Percentiles rank a stretch among this genome's conserved stretches.
Conservation (phyloP, 2,888 invertebrate genomes). For the Cephus spinipes region DNA sequence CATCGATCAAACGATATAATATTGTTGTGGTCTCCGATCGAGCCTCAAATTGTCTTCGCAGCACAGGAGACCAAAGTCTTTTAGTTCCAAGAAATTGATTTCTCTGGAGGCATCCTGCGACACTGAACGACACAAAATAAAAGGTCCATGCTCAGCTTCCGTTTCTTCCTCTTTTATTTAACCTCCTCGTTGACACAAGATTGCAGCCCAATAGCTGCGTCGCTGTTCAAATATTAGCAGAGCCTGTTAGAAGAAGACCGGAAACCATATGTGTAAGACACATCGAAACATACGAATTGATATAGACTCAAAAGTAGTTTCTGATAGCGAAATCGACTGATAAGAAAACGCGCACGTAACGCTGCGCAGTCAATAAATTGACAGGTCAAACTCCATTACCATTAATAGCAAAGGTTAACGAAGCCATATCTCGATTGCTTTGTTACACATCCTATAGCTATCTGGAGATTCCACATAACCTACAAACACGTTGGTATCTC, state of each 20-base stretch:
- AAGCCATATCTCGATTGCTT: background rate
- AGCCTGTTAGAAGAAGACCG: background rate
- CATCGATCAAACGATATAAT: too few relatives aligned
- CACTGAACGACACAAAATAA: background rate
- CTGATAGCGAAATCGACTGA: background rate
- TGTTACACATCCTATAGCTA: background rate
- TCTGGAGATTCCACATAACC: background rate
- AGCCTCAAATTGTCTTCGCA: background rate
- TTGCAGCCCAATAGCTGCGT: background rate
- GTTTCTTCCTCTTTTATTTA: background rate
- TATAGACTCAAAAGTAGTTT: background rate
- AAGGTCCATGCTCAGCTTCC: background rate
- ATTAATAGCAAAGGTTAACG: background rate
- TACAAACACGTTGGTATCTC: background rate
- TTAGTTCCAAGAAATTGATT: background rate
- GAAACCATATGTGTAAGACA: background rate
- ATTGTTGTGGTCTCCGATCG: background rate
- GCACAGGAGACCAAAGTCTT: background rate
- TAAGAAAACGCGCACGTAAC: background rate
- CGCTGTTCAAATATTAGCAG: background rate
- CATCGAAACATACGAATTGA: background rate
- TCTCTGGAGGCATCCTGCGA: background rate
- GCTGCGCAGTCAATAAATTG: background rate
- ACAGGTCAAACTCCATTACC: background rate
- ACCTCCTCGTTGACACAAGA: background rate